These are phyloP conservation scores for Anaspis maculata DNA, from an alignment of 2,888 invertebrate species.

Conservation along the genomic window DNA sequence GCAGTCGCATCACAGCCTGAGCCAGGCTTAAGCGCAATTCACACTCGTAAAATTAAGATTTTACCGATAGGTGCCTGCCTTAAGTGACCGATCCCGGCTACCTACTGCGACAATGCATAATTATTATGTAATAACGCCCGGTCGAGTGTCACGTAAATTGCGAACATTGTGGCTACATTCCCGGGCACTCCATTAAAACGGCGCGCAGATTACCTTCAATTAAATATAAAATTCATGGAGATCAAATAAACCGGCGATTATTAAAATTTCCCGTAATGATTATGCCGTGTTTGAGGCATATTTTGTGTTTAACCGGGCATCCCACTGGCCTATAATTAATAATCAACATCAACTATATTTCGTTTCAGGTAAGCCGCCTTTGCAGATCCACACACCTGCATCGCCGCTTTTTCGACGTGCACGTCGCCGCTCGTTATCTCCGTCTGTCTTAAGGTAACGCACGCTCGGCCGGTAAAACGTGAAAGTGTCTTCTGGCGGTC, in stretches of 20 bases:
- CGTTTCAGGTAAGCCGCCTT: slow-evolving; percentile 24
- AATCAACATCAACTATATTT: slow-evolving; percentile 29
- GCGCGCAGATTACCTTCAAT: too few relatives aligned
- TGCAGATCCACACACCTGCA: slow-evolving; percentile 18
- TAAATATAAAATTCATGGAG: too few relatives aligned
- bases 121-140: too few relatives aligned
- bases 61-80: too few relatives aligned
- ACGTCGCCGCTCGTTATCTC: slow-evolving; percentile 3
- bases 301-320: slow-evolving; percentile 30
- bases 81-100: too few relatives aligned
- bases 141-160: too few relatives aligned
- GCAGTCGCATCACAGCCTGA: too few relatives aligned
- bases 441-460: slow-evolving; percentile 3
- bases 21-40: too few relatives aligned
- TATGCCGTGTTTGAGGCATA: slow-evolving; percentile 25
- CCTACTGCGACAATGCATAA: too few relatives aligned
- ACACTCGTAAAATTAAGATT: too few relatives aligned
- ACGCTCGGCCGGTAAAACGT: slow-evolving; percentile 1
- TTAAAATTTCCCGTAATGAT: slow-evolving; percentile 16
- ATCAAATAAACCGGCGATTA: slow-evolving; percentile 14
- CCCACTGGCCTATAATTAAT: slow-evolving; percentile 32
- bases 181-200: too few relatives aligned
- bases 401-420: background rate
- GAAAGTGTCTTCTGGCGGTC: slow-evolving; percentile 4
- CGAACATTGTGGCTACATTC: too few relatives aligned